Conservation (phyloP, 2,113 vertebrate species). For the Pimephales promelas region DNA sequence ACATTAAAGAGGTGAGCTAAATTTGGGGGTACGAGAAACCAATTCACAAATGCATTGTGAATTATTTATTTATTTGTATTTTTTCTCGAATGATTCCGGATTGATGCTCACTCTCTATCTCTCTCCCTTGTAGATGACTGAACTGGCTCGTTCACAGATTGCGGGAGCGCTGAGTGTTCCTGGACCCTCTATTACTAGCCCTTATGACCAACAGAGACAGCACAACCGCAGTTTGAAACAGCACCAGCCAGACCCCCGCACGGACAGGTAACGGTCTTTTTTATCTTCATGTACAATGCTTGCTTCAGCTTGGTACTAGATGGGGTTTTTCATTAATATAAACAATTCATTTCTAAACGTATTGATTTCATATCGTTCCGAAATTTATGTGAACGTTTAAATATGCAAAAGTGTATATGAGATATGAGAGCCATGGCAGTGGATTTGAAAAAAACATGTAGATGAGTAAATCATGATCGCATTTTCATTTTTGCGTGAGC, state of each 20-base stretch:
- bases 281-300: background rate
- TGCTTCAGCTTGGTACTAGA: background rate
- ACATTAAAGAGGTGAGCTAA: slow-evolving; percentile 82
- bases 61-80: background rate
- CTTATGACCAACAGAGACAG: slow-evolving; percentile 74
- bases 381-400: background rate
- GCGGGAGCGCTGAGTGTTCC: slow-evolving; percentile 68
- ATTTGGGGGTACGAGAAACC: background rate
- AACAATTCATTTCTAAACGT: background rate
- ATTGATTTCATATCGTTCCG: background rate
- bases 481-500: background rate
- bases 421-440: background rate
- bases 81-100: background rate
- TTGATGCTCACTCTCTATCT: slow-evolving; percentile 36
- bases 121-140: slow-evolving; percentile 79
- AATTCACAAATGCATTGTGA: background rate
- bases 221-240: slow-evolving; percentile 71
- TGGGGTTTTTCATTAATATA: background rate
- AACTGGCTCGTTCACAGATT: slow-evolving; percentile 78
- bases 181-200: slow-evolving; percentile 61
- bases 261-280: slow-evolving; percentile 76
- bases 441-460: background rate
- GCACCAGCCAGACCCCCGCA: slow-evolving; percentile 68
- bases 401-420: background rate
- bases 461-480: background rate